Evolutionary conservation across 2,888 invertebrate species (phyloP).

Genomic region (Philereme vetulata): DNA sequence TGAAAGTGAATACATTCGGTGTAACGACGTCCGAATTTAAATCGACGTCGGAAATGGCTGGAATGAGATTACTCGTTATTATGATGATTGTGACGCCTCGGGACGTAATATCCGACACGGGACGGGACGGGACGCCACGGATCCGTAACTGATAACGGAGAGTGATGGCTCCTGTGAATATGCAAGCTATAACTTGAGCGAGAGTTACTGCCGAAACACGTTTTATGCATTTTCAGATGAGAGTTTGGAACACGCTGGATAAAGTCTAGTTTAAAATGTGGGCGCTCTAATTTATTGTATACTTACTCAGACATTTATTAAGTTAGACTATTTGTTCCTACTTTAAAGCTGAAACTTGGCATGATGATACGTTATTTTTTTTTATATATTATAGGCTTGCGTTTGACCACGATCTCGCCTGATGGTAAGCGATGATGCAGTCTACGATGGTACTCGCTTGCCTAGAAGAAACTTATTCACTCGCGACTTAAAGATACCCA

Average conservation of each 20-base stretch:
- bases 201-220: not conserved
- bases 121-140: not conserved
- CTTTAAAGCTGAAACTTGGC: too few relatives aligned
- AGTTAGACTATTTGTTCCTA: too few relatives aligned
- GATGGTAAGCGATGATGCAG: too few relatives aligned
- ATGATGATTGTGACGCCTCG: slow-evolving; percentile 40
- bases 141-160: slow-evolving; percentile 10
- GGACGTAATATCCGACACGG: slow-evolving; percentile 25
- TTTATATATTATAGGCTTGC: too few relatives aligned
- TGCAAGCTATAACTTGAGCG: not conserved
- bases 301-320: too few relatives aligned
- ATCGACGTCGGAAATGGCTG: slow-evolving; percentile 49
- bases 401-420: too few relatives aligned
- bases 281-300: too few relatives aligned
- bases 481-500: too few relatives aligned
- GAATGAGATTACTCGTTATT: slow-evolving; percentile 50
- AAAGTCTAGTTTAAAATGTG: too few relatives aligned
- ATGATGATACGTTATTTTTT: too few relatives aligned
- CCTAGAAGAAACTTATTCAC: too few relatives aligned
- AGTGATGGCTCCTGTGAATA: slow-evolving; percentile 3
- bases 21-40: slow-evolving; percentile 34
- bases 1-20: slow-evolving; percentile 26
- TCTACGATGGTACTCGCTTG: too few relatives aligned
- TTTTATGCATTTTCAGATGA: not conserved
- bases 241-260: not conserved